phyloP scores from a whole-genome alignment of 2,113 vertebrate species.

The Proteles cristata region DNA sequence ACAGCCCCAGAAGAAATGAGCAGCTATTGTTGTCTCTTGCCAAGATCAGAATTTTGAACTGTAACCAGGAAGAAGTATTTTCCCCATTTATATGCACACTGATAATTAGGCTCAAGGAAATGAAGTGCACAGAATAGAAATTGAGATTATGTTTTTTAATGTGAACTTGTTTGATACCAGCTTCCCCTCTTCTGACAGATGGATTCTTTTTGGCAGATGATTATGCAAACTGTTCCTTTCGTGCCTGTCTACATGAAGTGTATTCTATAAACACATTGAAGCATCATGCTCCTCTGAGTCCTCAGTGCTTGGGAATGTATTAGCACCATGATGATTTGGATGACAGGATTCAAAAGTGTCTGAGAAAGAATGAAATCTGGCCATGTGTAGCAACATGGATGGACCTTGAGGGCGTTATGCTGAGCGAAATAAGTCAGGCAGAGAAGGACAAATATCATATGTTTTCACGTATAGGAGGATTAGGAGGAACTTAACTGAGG shows the following conservation, averaged over 20 bases:
- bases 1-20: conserved; percentile 13
- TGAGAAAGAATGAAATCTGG: neutral
- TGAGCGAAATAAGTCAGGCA: too few relatives aligned
- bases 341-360: conserved; percentile 62
- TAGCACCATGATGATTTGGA: conserved; percentile 33
- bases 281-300: conserved; percentile 43
- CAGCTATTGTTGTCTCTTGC: conserved; percentile 32
- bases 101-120: conserved; percentile 70
- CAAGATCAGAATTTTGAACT: conserved; percentile 36
- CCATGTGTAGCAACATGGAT: too few relatives aligned
- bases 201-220: conserved; percentile 72
- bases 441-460: too few relatives aligned
- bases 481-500: too few relatives aligned
- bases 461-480: too few relatives aligned
- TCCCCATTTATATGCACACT: conserved; percentile 56
- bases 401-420: too few relatives aligned
- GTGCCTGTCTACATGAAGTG: conserved; percentile 70
- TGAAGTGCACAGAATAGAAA: conserved; percentile 68
- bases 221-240: conserved; percentile 74
- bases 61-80: conserved; percentile 47
- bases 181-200: conserved; percentile 62
- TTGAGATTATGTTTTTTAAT: conserved; percentile 66
- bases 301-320: conserved; percentile 63
- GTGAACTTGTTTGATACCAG: conserved; percentile 65
- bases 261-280: conserved; percentile 75